These are phyloP conservation scores for Linyphia triangularis DNA, from an alignment of 2,888 invertebrate genomes.

Conservation along the genomic window DNA sequence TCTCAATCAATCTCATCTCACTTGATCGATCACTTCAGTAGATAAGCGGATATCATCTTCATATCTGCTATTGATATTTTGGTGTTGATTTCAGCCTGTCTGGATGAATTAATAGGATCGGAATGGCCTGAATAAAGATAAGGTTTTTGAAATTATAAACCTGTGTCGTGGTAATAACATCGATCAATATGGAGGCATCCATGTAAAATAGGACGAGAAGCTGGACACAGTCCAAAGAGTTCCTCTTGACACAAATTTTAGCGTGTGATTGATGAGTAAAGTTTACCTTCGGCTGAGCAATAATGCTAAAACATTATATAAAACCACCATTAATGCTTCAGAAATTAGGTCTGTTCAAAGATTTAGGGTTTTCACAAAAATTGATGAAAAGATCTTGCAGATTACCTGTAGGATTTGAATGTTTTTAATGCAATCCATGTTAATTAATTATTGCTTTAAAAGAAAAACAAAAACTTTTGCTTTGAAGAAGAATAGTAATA, in stretches of 20 bases:
- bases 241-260: not conserved
- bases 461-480: no score
- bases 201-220: not conserved
- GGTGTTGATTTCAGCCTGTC: not conserved
- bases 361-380: no score
- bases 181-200: not conserved
- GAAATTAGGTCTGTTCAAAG: no score
- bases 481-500: no score
- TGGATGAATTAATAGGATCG: no score
- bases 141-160: not conserved
- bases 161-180: not conserved
- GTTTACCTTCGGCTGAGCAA: not conserved
- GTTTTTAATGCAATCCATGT: no score
- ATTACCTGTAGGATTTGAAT: no score
- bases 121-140: not conserved
- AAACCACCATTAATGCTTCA: no score
- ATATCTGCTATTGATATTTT: not conserved
- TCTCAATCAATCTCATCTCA: not conserved
- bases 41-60: not conserved
- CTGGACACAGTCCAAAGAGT: conserved; percentile 17
- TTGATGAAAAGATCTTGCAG: no score
- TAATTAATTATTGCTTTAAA: no score
- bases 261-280: conserved; percentile 11
- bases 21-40: not conserved
- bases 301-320: no score